Percentiles rank a stretch among this genome's conserved stretches.
Conservation (phyloP, 2,797 vertebrate species). For the Falco rusticolus region DNA sequence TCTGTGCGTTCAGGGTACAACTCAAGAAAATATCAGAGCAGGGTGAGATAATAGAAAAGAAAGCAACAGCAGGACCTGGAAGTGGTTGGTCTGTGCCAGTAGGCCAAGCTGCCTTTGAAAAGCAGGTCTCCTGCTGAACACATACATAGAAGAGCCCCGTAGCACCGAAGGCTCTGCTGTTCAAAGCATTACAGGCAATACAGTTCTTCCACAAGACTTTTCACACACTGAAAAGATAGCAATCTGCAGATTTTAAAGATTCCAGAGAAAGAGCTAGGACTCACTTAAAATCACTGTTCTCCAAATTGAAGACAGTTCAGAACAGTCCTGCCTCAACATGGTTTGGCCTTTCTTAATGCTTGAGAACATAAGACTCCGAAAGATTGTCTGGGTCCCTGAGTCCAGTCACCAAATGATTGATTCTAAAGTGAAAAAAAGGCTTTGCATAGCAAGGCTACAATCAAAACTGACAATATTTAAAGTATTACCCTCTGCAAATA, state of each 20-base stretch:
- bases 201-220: not conserved
- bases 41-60: not conserved
- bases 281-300: not conserved
- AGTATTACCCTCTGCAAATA: not conserved
- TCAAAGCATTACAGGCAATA: not conserved
- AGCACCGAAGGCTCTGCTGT: not conserved
- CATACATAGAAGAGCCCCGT: not conserved
- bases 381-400: not conserved
- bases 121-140: not conserved
- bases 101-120: not conserved
- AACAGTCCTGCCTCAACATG: rapidly evolving
- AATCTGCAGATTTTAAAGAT: not conserved
- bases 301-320: rapidly evolving
- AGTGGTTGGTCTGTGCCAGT: rapidly evolving
- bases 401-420: not conserved
- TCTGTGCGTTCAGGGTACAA: not conserved
- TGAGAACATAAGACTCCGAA: not conserved
- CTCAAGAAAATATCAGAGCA: not conserved
- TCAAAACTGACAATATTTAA: not conserved
- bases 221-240: rapidly evolving
- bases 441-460: not conserved
- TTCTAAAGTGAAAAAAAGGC: not conserved
- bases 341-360: not conserved
- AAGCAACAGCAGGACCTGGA: not conserved
- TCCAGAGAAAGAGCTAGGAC: not conserved